Evolutionary conservation across 2,113 vertebrate genomes (phyloP).

Genomic region (Xyrauchen texanus): DNA sequence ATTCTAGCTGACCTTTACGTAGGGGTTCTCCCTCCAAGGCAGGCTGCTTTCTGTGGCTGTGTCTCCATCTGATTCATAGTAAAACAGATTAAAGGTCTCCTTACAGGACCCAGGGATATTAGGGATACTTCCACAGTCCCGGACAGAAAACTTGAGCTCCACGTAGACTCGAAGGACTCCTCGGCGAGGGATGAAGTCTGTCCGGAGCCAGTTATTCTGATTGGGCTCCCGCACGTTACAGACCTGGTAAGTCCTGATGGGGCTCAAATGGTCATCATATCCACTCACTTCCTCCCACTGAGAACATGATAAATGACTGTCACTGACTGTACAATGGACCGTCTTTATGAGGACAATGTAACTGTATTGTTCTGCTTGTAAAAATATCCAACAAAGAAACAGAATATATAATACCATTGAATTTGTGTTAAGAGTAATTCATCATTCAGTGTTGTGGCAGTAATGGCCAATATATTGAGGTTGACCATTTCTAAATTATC

Average conservation of each 20-base stretch:
- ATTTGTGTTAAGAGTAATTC: not conserved
- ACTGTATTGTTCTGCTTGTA: not conserved
- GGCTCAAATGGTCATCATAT: conserved; percentile 95
- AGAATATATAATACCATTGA: not conserved
- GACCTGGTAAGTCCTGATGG: conserved; percentile 98
- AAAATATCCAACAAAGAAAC: not conserved
- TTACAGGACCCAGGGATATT: conserved; percentile 98
- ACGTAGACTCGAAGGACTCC: conserved; percentile 93
- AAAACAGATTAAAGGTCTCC: conserved; percentile 98
- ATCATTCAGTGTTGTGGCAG: not conserved
- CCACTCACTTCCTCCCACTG: conserved; percentile 99
- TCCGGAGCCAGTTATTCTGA: conserved; percentile 99
- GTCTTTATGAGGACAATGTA: not conserved
- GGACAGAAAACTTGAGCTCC: conserved; percentile 96
- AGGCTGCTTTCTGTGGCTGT: conserved; percentile 86
- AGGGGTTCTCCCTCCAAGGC: conserved; percentile 97
- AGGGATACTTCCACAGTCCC: conserved; percentile 97
- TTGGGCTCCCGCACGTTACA: conserved; percentile 90
- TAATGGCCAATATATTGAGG: not conserved
- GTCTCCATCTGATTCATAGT: conserved; percentile 92
- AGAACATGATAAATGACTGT: not conserved
- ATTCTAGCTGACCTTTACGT: conserved; percentile 78
- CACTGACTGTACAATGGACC: not conserved
- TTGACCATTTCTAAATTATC: too few relatives aligned
- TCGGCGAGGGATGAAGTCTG: conserved; percentile 87